A percentile compares a stretch with the other conserved stretches of the same genome.
Evolutionary conservation across 2,113 vertebrate species (phyloP).

Genomic region (Formicarius rufipectus): DNA sequence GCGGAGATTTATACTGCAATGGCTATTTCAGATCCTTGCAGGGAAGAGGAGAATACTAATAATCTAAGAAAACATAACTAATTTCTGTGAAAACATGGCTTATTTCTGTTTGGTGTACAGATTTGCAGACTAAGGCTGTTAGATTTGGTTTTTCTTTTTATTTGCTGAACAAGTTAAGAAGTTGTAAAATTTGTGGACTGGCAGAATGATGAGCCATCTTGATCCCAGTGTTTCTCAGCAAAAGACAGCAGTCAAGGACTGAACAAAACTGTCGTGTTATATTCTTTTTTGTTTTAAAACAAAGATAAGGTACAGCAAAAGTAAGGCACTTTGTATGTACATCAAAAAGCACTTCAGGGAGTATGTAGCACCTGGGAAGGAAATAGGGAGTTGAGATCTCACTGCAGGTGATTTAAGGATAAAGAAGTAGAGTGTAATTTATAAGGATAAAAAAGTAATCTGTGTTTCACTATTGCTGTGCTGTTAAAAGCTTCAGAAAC

Average conservation of each 20-base stretch:
- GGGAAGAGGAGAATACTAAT: neutral
- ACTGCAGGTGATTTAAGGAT: neutral
- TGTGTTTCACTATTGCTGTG: neutral
- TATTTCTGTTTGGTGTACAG: neutral
- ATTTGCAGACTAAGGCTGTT: neutral
- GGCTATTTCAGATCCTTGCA: neutral
- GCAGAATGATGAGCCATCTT: neutral
- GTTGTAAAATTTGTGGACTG: neutral
- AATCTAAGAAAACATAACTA: neutral
- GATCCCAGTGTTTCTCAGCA: neutral
- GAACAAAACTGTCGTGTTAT: neutral
- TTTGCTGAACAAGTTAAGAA: neutral
- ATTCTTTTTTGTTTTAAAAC: neutral
- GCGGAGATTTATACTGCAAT: neutral
- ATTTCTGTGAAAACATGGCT: neutral
- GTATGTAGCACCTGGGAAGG: neutral
- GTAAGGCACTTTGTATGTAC: neutral
- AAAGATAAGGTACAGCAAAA: neutral
- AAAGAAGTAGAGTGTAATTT: neutral
- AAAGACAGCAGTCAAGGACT: neutral
- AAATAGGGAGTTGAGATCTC: neutral
- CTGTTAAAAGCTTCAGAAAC: neutral
- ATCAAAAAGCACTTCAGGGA: neutral
- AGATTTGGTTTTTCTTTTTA: neutral
- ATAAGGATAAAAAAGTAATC: neutral